Percentiles rank a stretch among this genome's conserved stretches.
phyloP scores from a whole-genome alignment of 2,113 vertebrate genomes.

The Platysteira castanea region DNA sequence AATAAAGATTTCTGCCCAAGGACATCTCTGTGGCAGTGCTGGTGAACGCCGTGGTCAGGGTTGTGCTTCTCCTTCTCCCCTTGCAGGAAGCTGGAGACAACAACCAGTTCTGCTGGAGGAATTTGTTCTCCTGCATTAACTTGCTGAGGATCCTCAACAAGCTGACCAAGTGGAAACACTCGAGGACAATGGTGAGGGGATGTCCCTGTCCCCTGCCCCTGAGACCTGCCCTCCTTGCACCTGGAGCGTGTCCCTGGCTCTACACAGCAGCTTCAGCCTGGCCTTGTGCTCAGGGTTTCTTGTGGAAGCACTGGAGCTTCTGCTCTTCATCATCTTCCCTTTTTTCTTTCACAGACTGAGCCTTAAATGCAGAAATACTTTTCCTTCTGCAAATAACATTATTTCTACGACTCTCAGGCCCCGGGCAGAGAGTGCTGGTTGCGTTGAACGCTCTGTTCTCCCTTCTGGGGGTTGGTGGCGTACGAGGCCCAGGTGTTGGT shows the following conservation, averaged over 20 bases:
- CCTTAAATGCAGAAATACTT: not conserved
- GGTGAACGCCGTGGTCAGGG: accelerated
- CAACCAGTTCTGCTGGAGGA: constrained; percentile 97
- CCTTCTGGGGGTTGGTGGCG: accelerated
- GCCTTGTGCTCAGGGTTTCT: not conserved
- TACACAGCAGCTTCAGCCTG: accelerated
- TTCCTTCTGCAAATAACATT: not conserved
- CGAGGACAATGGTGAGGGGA: constrained; percentile 89
- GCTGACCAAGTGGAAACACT: constrained; percentile 98
- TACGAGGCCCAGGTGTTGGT: accelerated
- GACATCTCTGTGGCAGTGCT: accelerated
- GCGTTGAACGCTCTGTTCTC: accelerated
- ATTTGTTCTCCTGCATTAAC: constrained; percentile 96
- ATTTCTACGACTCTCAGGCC: not conserved
- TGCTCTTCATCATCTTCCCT: not conserved
- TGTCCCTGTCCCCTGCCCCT: not conserved
- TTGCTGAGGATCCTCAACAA: constrained; percentile 93
- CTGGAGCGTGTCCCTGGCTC: accelerated
- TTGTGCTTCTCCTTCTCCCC: not conserved
- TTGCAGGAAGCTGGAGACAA: constrained; percentile 90
- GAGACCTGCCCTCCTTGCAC: accelerated
- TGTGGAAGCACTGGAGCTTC: not conserved
- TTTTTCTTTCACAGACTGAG: not conserved
- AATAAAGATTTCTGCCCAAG: not conserved
- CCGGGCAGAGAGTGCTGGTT: not conserved